phyloP scores from a whole-genome alignment of 2,888 invertebrate genomes.

The Melinopterus prodromus region DNA sequence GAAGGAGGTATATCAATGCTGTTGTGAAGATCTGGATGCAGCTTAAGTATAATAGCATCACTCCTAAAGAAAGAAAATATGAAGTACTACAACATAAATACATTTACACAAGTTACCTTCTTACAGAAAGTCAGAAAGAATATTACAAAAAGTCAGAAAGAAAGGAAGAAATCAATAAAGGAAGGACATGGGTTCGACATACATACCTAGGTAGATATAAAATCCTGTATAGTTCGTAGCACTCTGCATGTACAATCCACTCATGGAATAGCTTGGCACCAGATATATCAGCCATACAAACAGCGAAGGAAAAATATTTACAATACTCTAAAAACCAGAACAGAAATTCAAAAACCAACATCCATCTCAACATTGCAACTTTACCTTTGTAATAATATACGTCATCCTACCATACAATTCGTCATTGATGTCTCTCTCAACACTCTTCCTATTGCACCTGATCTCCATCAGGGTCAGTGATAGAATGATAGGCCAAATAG shows the following conservation, averaged over 20 bases:
- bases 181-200: background rate
- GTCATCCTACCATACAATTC: slow-evolving; percentile 81
- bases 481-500: slow-evolving; percentile 80
- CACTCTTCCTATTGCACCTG: slow-evolving; percentile 67
- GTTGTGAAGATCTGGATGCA: slow-evolving; percentile 74
- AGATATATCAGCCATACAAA: slow-evolving; percentile 85
- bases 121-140: too few species aligned
- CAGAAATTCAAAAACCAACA: slow-evolving; percentile 12
- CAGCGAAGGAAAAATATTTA: slow-evolving; percentile 80
- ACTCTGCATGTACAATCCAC: slow-evolving; percentile 78
- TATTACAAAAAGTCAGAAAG: too few species aligned
- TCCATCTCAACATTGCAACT: slow-evolving; percentile 42
- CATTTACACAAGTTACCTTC: too few species aligned
- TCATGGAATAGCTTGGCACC: slow-evolving; percentile 90
- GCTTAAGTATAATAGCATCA: slow-evolving; percentile 75
- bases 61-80: slow-evolving; percentile 62
- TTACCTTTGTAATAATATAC: slow-evolving; percentile 83
- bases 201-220: slow-evolving; percentile 74
- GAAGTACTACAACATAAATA: too few species aligned
- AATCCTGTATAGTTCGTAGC: slow-evolving; percentile 73
- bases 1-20: slow-evolving; percentile 72
- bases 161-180: slow-evolving; percentile 6
- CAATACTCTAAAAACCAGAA: slow-evolving; percentile 69
- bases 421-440: slow-evolving; percentile 82
- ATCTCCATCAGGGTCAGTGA: slow-evolving; percentile 68